Evolutionary conservation across 2,888 invertebrate genomes (phyloP).

Genomic region (Pachliopta kotzebuea): DNA sequence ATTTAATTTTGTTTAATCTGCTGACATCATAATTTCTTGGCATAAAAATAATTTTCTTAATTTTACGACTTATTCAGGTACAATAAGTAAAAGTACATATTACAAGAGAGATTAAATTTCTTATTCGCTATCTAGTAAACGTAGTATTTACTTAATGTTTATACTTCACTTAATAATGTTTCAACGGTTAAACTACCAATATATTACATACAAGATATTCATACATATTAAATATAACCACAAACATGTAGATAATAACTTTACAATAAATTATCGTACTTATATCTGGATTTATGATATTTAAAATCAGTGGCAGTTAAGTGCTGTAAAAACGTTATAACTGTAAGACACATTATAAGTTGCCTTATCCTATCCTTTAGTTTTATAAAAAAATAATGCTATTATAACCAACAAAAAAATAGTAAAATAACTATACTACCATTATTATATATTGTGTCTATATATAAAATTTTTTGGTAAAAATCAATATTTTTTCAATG

Average conservation of each 20-base stretch:
- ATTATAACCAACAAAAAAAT: background rate
- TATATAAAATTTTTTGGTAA: background rate
- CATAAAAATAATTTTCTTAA: background rate
- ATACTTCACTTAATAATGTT: background rate
- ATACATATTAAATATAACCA: no score
- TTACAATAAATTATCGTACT: no score
- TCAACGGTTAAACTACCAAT: background rate
- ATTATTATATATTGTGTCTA: background rate
- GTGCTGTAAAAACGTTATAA: no score
- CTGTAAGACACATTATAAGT: no score
- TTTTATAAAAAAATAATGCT: no score
- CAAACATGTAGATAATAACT: no score
- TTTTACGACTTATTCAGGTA: background rate
- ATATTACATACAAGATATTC: no score
- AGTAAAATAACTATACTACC: background rate
- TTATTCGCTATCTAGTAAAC: background rate
- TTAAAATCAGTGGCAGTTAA: no score
- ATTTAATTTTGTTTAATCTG: conserved; percentile 2
- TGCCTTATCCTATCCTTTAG: no score
- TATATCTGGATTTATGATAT: no score
- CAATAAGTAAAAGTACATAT: background rate
- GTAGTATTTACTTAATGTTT: background rate
- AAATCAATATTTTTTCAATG: background rate
- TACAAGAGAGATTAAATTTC: background rate
- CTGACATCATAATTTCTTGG: background rate